A percentile compares a stretch with the other conserved stretches of the same genome.
Evolutionary conservation across 2,888 invertebrate genomes (phyloP).

Genomic region (Myopa tessellatipennis): DNA sequence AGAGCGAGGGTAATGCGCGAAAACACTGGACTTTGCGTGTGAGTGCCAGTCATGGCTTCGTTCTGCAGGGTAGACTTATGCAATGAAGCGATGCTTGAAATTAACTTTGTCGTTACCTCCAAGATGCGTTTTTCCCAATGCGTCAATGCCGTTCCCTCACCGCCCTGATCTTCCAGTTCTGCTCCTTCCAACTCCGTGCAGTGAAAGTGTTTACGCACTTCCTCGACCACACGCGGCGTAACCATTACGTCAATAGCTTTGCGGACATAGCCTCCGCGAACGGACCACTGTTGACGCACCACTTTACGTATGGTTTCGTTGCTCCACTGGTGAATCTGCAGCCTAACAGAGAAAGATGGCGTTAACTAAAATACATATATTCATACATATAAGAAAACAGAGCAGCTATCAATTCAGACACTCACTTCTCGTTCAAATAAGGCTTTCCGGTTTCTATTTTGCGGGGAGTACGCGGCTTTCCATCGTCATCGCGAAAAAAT

Average conservation of each 20-base stretch:
- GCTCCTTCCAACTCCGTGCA: conserved; percentile 92
- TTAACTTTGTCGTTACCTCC: conserved; percentile 74
- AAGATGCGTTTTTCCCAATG: conserved; percentile 99
- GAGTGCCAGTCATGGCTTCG: conserved; percentile 99
- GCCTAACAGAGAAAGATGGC: conserved; percentile 68
- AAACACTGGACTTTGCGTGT: conserved; percentile 97
- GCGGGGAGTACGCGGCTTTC: conserved; percentile 85
- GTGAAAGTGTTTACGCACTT: conserved; percentile 88
- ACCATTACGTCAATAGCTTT: conserved; percentile 88
- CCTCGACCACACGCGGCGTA: conserved; percentile 88
- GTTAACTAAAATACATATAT: conserved; percentile 22
- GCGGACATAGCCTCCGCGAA: conserved; percentile 79
- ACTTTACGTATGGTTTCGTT: conserved; percentile 85
- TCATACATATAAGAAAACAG: neutral
- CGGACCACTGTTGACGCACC: conserved; percentile 79
- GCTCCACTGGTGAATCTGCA: conserved; percentile 96
- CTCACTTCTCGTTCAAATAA: conserved; percentile 86
- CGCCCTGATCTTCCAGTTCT: conserved; percentile 97
- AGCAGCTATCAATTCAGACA: conserved; percentile 16
- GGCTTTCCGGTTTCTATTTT: conserved; percentile 89
- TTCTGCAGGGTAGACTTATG: conserved; percentile 73
- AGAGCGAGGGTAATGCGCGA: conserved; percentile 94
- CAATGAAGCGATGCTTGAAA: neutral
- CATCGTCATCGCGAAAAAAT: conserved; percentile 88
- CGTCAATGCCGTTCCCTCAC: conserved; percentile 95